Conservation (phyloP, 2,797 vertebrate species). For the Remorina albescens region DNA sequence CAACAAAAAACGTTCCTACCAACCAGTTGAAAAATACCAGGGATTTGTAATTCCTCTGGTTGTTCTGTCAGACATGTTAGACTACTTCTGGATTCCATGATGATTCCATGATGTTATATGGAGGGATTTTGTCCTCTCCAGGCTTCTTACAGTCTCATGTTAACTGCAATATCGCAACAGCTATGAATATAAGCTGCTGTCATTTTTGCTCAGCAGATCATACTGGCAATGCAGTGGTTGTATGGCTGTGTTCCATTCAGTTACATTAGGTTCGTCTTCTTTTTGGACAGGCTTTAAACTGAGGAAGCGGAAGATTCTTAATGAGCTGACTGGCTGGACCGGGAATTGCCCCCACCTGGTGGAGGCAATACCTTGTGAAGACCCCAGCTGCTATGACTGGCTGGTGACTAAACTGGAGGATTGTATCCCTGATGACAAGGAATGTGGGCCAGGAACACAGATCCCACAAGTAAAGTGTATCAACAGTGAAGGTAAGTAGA, state of each 20-base stretch:
- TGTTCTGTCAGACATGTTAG: too few relatives aligned
- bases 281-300: conserved; percentile 91
- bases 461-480: conserved; percentile 92
- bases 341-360: conserved; percentile 94
- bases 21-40: too few relatives aligned
- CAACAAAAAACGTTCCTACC: too few relatives aligned
- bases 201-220: conserved; percentile 12
- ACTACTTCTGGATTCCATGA: too few relatives aligned
- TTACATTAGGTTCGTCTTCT: conserved; percentile 24
- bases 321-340: conserved; percentile 89
- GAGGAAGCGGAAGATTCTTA: conserved; percentile 91
- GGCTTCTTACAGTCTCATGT: conserved; percentile 62
- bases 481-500: conserved; percentile 91
- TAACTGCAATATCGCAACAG: conserved; percentile 46
- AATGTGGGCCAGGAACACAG: conserved; percentile 92
- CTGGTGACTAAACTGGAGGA: conserved; percentile 88
- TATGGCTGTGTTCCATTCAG: conserved; percentile 10
- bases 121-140: too few relatives aligned
- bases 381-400: conserved; percentile 96
- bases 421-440: conserved; percentile 91
- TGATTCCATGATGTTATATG: too few relatives aligned
- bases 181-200: conserved; percentile 50
- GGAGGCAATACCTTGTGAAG: conserved; percentile 96
- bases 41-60: too few relatives aligned
- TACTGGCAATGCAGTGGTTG: conserved; percentile 12